phyloP scores from a whole-genome alignment of 2,113 vertebrate species.

The Castor canadensis region DNA sequence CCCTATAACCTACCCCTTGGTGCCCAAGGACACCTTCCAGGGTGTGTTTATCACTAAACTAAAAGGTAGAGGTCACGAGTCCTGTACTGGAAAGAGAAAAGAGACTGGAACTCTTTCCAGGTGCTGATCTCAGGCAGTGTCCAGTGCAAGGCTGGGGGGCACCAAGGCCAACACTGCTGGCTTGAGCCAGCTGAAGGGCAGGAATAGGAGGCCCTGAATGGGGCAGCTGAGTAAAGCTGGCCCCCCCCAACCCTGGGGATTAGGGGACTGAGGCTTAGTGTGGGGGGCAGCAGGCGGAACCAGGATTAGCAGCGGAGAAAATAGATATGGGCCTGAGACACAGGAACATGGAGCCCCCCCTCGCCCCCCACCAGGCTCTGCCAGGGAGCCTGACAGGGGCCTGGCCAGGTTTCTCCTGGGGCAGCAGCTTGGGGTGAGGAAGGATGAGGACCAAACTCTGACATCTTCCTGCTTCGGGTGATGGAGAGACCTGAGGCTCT shows the following conservation, averaged over 20 bases:
- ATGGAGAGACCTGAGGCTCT: not conserved
- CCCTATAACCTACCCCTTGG: conserved; percentile 2
- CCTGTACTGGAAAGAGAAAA: not conserved
- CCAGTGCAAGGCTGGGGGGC: conserved; percentile 38
- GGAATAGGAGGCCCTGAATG: conserved; percentile 18
- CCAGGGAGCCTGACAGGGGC: not conserved
- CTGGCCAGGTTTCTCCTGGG: conserved; percentile 5
- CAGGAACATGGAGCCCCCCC: not conserved
- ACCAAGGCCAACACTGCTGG: not conserved
- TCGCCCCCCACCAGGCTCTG: not conserved
- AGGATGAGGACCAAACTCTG: not conserved
- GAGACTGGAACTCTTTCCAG: not conserved
- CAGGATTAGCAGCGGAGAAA: conserved; percentile 77
- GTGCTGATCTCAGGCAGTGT: conserved; percentile 43
- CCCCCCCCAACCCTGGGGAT: conserved; percentile 72
- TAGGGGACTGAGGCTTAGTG: conserved; percentile 79
- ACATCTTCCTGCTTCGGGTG: not conserved
- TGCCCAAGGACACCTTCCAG: conserved; percentile 36
- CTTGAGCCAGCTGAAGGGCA: conserved; percentile 43
- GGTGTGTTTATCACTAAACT: conserved; percentile 18
- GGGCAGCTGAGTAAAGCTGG: conserved; percentile 64
- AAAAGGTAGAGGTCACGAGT: not conserved
- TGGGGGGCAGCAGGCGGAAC: conserved; percentile 76
- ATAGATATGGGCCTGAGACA: conserved; percentile 72
- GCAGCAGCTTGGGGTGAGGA: not conserved